These are phyloP conservation scores for Pristionchus mayeri DNA, from an alignment of 2,888 invertebrate genomes.

Conservation along the genomic window DNA sequence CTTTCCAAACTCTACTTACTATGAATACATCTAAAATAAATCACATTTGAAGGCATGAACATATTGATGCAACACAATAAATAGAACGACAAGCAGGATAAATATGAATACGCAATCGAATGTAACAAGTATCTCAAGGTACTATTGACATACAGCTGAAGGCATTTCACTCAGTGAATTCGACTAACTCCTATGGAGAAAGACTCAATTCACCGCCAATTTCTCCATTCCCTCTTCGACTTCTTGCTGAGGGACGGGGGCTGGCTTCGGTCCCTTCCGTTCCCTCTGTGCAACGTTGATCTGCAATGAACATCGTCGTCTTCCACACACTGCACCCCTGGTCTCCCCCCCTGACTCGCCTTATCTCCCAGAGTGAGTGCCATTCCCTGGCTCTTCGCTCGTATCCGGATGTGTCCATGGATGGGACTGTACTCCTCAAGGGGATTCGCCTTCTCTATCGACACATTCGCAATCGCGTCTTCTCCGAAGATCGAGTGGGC, in stretches of 20 bases:
- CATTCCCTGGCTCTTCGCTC: slow-evolving; percentile 99
- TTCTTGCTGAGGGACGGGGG: background rate
- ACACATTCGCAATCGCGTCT: slow-evolving; percentile 97
- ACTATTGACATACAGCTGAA: slow-evolving; percentile 11
- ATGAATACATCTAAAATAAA: slow-evolving; percentile 8
- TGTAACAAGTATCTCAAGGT: slow-evolving; percentile 34
- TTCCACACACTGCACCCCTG: background rate
- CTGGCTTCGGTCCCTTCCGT: slow-evolving; percentile 35
- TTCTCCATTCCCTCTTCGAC: slow-evolving; percentile 27
- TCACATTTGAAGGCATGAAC: slow-evolving; percentile 1
- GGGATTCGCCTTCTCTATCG: slow-evolving; percentile 87
- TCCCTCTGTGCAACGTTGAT: slow-evolving; percentile 58
- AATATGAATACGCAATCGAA: slow-evolving; percentile 4
- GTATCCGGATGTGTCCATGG: slow-evolving; percentile 95
- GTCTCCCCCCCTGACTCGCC: slow-evolving; percentile 80
- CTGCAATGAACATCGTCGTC: slow-evolving; percentile 34
- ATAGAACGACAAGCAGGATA: background rate
- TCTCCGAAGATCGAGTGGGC: slow-evolving; percentile 89
- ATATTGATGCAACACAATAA: slow-evolving; percentile 22
- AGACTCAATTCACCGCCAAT: background rate
- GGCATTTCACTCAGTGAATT: slow-evolving; percentile 16
- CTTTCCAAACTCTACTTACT: background rate
- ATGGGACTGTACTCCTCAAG: slow-evolving; percentile 85
- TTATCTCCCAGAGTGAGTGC: slow-evolving; percentile 98
- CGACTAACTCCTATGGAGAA: background rate